Evolutionary conservation across 2,797 vertebrate species (phyloP), one percentile per base, ranked within the genome.

Genomic region (Nannoperca obscura): DNA sequence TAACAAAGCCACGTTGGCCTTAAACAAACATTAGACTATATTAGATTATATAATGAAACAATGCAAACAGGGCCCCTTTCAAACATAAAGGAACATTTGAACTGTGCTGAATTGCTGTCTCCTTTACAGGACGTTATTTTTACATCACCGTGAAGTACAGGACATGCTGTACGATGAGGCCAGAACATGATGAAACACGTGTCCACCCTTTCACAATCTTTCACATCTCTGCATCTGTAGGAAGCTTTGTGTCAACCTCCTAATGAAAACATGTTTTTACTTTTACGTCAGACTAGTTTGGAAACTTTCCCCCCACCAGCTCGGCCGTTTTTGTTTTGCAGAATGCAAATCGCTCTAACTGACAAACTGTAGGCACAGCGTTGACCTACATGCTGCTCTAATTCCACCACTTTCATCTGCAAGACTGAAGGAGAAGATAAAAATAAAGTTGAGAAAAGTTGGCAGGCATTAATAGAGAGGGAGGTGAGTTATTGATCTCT

Each of bases 121-220:
- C 32, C 50, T 44, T 74, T 3, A 60, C 32, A 66, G 65, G 61
- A 81, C 32, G 53, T 61, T 30, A 8, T 62, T 66, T 50, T 50
- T 55, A 36, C 10, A 0, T 76, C 7, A 32, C 1, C 24, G 11
- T 19, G 3, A 22, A 49, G 71, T 30, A 22, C 68, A 54, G 58
- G 61, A 71, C 78, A 44, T 34, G 62, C 55, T 54, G 69, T 81
- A 57, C 27, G 0, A 20, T 36, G 7, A 40, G 13, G 19, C 7
- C n/a, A 32, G 46, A 40, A 32, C 50, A 47, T 38, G 19, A 40
- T 58, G 36, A 11, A 36, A 22, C 42, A n/a, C 14, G 7, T 17
- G 10, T 57, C 22, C 38, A 24, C 15, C 13, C 52, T 40, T 30
- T 63, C 9, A 67, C 59, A 42, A 1, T 63, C 34, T 24, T 34